Evolutionary conservation across 2,113 vertebrate genomes (phyloP), one percentile per base, ranked within the genome.

Genomic region (Mobula birostris): DNA sequence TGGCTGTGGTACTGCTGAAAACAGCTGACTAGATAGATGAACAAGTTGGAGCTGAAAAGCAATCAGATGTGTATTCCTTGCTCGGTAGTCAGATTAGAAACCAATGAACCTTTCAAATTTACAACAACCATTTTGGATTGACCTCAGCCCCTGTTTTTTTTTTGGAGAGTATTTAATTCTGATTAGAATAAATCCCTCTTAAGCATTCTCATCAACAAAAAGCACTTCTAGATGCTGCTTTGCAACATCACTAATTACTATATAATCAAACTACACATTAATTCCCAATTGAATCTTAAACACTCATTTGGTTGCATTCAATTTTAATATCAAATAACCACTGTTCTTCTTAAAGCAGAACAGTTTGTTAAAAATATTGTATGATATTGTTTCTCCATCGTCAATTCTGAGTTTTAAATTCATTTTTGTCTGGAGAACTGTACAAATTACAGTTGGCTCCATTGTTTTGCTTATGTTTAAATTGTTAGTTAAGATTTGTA

Each of bases 31-130:
- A 48, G 48, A 29, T 36, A 56, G 91, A 93, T 74, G 91, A 93
- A 56, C 68, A 48, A 70, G 32, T 93, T 92, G 48, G 74, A 74
- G 36, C 36, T 76, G 40, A 56, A 74, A 76, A 93, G 27, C 91
- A 76, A 76, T 93, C 91, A 93, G 21, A 93, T 74, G 27, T 93
- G 21, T 72, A 74, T 93, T 93, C 48, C 40, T 27, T 93, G 11
- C 40, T 7, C 76, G 70, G 40, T 29, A 56, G 70, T 74, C 74
- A 70, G 91, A 74, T 93, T 93, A 93, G 66, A 36, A 74, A 56
- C 70, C 61, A 70, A 93, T 93, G 91, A 76, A 93, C 91, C 70
- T 93, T 93, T 93, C 70, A 93, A 56, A 40, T 74, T 56, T 93
- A 74, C 72, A 66, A 93, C 36, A 76, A 70, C 91, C 74, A 74